Evolutionary conservation across 2,113 vertebrate genomes (phyloP).

Genomic region (Sminthopsis crassicaudata): DNA sequence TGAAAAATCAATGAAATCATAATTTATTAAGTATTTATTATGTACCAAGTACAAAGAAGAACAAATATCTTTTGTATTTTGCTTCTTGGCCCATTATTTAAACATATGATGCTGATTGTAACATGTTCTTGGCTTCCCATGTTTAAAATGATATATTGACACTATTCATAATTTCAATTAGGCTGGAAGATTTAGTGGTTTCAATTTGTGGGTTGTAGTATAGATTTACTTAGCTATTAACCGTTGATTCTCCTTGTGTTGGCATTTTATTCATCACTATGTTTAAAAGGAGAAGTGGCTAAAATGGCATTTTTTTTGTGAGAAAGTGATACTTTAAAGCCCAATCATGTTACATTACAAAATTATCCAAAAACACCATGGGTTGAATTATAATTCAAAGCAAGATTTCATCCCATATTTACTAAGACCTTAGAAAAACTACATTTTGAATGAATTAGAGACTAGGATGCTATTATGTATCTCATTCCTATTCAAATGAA

Average conservation of each 20-base stretch:
- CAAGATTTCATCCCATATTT: background rate
- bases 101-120: slow-evolving; percentile 20
- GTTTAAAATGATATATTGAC: slow-evolving; percentile 13
- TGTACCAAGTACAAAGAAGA: background rate
- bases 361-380: background rate
- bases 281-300: slow-evolving; percentile 33
- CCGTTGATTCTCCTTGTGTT: background rate
- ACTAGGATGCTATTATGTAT: background rate
- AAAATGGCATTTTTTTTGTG: background rate
- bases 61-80: background rate
- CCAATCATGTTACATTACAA: background rate
- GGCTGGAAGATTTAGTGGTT: slow-evolving; percentile 17
- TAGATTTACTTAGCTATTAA: background rate
- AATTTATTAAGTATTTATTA: background rate
- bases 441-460: background rate
- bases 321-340: background rate
- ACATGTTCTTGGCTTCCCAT: background rate
- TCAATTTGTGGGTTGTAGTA: slow-evolving; percentile 1
- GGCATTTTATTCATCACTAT: slow-evolving; percentile 19
- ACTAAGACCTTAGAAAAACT: background rate
- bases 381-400: background rate
- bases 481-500: background rate
- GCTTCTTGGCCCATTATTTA: background rate
- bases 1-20: background rate
- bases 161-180: background rate